Base-by-base conservation (phyloP, 1,140 invertebrate genomes). In the Aphaenogaster rudis region DNA sequence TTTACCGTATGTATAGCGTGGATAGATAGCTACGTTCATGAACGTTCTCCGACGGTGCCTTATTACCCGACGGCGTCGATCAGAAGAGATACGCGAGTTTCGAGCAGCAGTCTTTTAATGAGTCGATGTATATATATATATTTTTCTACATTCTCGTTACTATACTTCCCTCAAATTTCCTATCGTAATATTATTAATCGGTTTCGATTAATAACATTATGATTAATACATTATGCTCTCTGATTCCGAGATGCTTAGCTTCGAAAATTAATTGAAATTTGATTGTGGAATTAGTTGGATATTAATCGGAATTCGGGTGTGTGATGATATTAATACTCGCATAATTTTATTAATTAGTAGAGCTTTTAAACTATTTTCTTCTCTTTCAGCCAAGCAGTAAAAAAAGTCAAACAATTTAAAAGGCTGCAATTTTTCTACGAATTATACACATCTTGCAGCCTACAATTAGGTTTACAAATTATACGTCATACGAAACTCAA, bases 81-180 rank as follows among this genome's bases (percentile, higher is more conserved):
- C 45, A 28, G 36, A 33, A 39, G 42, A 17, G 54, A 61, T 1
- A 42, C 15, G 74, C 57, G 52, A 79, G 87, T 79, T 80, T 72
- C 82, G 48, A 52, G 76, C 88, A 89, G 88, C 88, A 89, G 88
- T 89, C 54, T 86, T 67, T 67, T 42, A 57, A 54, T 71, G 9
- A 36, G 4, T 52, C n/a, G 13, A 52, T 17, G 39, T 67, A 64
- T n/a, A 21, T 63, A 13, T 17, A 50, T 67, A 64, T n/a, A 21
- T 63, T 9, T 50, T 11, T 48, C 59, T 50, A 42, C 45, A 6
- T 33, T 39, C 8, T 42, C n/a, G 4, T 80, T 54, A 6, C 9
- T 63, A 39, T 50, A 45, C 13, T 45, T 39, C 9, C 3, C 3
- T 15, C 17, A 50, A 66, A 66, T 48, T 48, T 48, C 3, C 42